These are phyloP conservation scores for Tanypteryx hageni DNA, from an alignment of 2,888 invertebrate species.

Conservation along the genomic window DNA sequence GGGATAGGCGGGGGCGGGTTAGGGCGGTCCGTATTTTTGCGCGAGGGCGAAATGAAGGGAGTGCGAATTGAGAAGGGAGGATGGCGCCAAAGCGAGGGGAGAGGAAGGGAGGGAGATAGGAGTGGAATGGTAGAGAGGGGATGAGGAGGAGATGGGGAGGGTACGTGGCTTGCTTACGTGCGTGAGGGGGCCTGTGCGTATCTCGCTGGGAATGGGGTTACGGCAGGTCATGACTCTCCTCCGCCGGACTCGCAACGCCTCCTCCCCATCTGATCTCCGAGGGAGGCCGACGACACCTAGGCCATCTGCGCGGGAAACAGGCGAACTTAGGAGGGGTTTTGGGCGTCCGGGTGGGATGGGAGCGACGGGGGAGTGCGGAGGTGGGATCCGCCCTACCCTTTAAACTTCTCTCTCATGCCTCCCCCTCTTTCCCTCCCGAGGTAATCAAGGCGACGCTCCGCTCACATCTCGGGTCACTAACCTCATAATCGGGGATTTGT, in stretches of 20 bases:
- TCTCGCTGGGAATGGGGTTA: slow-evolving; percentile 56
- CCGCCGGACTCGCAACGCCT: neutral
- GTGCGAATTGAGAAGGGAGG: neutral
- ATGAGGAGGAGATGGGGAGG: neutral
- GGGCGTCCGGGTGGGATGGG: neutral
- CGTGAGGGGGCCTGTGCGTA: slow-evolving; percentile 30
- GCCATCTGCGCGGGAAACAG: slow-evolving; percentile 28
- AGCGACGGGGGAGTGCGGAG: neutral
- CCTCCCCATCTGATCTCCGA: neutral
- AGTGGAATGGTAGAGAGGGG: neutral
- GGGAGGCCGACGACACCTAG: neutral
- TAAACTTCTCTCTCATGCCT: neutral
- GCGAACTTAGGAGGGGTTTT: neutral
- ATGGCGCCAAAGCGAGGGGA: no score
- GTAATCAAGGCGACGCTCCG: neutral
- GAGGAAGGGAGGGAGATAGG: neutral
- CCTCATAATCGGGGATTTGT: slow-evolving; percentile 7
- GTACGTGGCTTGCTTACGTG: neutral
- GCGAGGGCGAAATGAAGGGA: neutral
- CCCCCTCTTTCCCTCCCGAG: neutral
- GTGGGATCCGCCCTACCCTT: neutral
- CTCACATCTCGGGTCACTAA: neutral
- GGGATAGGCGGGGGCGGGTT: slow-evolving; percentile 6
- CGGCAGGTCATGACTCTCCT: slow-evolving; percentile 55
- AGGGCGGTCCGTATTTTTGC: neutral